Conservation (phyloP, 2,888 invertebrate genomes). For the Panopea generosa region DNA sequence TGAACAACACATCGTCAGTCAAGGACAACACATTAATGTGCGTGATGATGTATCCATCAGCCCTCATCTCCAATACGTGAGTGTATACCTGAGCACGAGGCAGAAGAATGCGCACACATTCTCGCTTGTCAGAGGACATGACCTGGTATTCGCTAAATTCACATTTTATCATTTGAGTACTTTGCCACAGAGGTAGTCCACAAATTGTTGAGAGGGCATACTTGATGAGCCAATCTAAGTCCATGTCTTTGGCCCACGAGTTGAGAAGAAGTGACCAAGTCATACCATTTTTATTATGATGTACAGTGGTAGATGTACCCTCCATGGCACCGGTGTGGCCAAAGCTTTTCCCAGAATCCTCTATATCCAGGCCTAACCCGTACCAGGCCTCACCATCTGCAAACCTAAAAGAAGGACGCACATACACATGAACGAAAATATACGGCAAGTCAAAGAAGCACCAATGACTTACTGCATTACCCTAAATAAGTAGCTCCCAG, state of each 20-base stretch:
- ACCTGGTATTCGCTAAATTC: conserved; percentile 32
- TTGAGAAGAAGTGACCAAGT: conserved; percentile 81
- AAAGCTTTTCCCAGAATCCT: conserved; percentile 75
- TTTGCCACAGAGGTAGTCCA: conserved; percentile 53
- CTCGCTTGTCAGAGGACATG: conserved; percentile 53
- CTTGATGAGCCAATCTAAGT: conserved; percentile 78
- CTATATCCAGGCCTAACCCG: conserved; percentile 80
- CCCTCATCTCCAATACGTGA: conserved; percentile 38
- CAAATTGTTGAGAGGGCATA: conserved; percentile 69
- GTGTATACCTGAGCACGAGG: conserved; percentile 36
- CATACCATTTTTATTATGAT: conserved; percentile 74
- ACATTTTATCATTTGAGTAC: background rate
- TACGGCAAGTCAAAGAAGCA: background rate
- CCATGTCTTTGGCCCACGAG: conserved; percentile 79
- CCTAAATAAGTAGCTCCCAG: too few species aligned
- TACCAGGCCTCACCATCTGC: conserved; percentile 76
- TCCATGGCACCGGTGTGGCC: conserved; percentile 83
- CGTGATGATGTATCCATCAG: conserved; percentile 53
- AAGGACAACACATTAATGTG: conserved; percentile 58
- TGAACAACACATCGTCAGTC: conserved; percentile 65
- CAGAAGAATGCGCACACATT: conserved; percentile 64
- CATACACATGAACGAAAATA: background rate
- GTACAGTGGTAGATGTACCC: conserved; percentile 78
- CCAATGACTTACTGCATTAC: too few species aligned
- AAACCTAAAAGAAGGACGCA: conserved; percentile 31